These are phyloP conservation scores for Brotula barbata DNA, from an alignment of 2,797 vertebrate species.

Conservation along the genomic window DNA sequence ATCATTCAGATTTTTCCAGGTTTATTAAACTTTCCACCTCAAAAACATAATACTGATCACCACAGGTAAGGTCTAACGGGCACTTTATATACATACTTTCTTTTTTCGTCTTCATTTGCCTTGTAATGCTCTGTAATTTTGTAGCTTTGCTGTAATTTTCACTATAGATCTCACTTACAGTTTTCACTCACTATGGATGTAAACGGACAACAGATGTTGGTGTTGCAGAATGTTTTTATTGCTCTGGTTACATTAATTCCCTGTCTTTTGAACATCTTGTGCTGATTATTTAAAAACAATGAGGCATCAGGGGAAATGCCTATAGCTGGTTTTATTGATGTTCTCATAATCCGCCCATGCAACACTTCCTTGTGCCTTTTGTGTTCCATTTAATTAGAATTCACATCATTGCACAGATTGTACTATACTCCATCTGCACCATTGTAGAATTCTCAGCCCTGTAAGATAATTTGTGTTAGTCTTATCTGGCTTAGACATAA, in stretches of 20 bases:
- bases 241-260: slow-evolving; percentile 10
- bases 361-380: slow-evolving; percentile 42
- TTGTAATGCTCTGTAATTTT: too few species aligned
- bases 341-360: slow-evolving; percentile 48
- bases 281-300: slow-evolving; percentile 55
- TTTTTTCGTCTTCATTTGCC: too few species aligned
- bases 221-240: slow-evolving; percentile 14
- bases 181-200: background rate
- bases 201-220: background rate
- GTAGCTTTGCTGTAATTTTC: too few species aligned
- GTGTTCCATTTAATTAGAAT: slow-evolving; percentile 67
- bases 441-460: slow-evolving; percentile 42
- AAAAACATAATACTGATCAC: background rate
- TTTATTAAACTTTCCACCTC: too few species aligned
- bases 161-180: slow-evolving; percentile 4
- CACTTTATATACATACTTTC: too few species aligned
- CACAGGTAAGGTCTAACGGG: too few species aligned
- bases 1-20: background rate
- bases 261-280: slow-evolving; percentile 44
- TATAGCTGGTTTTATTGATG: slow-evolving; percentile 55
- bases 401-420: slow-evolving; percentile 54
- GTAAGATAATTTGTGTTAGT: slow-evolving; percentile 49
- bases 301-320: slow-evolving; percentile 33
- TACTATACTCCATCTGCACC: slow-evolving; percentile 69
- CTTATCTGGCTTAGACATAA: slow-evolving; percentile 33